phyloP scores from a whole-genome alignment of 2,113 vertebrate genomes.

The Theristicus caerulescens region DNA sequence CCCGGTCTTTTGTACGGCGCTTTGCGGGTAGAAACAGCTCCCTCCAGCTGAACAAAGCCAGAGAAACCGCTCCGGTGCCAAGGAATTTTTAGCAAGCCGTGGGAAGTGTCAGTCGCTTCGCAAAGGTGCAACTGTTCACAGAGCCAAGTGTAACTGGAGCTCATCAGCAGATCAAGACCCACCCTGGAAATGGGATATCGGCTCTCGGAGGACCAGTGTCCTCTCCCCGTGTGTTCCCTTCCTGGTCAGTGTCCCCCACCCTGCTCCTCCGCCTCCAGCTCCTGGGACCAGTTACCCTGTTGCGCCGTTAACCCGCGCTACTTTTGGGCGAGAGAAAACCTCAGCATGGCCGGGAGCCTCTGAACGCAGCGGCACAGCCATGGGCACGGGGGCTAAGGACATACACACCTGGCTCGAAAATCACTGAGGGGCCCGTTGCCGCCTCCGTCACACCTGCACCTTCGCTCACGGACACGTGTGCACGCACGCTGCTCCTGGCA shows the following conservation, averaged over 20 bases:
- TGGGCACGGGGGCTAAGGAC: rapidly evolving
- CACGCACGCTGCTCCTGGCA: background rate
- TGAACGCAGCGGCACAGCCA: rapidly evolving
- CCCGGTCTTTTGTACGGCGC: rapidly evolving
- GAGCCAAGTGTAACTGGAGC: background rate
- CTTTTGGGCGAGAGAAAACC: background rate
- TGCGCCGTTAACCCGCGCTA: background rate
- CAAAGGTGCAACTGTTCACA: background rate
- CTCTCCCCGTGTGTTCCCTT: rapidly evolving
- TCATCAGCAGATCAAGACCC: background rate
- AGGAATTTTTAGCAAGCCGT: background rate
- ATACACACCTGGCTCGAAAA: rapidly evolving
- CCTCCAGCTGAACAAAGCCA: background rate
- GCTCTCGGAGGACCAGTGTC: background rate
- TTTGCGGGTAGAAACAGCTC: background rate
- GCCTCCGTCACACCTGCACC: rapidly evolving
- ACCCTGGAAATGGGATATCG: background rate
- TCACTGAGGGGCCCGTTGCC: rapidly evolving
- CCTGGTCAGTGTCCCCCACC: background rate
- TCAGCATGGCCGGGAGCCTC: rapidly evolving
- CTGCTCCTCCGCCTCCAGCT: background rate
- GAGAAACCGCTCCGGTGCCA: background rate
- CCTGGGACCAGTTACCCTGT: rapidly evolving
- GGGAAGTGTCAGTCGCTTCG: background rate
- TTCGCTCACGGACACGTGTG: rapidly evolving